phyloP scores from a whole-genome alignment of 2,113 vertebrate species.

The Romanogobio albipinnatus region DNA sequence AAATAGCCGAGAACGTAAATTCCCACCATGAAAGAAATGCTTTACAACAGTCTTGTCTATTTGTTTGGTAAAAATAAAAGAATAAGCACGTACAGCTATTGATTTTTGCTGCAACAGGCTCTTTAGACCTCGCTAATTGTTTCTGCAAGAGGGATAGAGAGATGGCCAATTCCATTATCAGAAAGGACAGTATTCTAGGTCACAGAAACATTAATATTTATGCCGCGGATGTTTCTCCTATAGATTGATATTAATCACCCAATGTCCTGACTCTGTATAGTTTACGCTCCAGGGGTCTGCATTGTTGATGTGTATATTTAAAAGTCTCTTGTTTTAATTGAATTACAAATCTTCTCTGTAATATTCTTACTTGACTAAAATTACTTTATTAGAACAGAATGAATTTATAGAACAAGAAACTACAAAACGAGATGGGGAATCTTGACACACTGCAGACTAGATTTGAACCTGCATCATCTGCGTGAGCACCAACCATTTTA shows the following conservation, averaged over 20 bases:
- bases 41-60: constrained; percentile 16
- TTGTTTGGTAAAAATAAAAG: constrained; percentile 39
- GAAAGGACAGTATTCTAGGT: constrained; percentile 45
- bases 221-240: not conserved
- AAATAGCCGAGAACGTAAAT: not conserved
- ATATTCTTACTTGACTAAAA: not conserved
- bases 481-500: not conserved
- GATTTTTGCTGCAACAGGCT: constrained; percentile 47
- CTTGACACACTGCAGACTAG: not conserved
- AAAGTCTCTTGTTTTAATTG: not conserved
- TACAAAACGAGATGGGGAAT: not conserved
- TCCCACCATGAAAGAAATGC: not conserved
- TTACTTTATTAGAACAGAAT: not conserved
- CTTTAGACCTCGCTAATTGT: constrained; percentile 28
- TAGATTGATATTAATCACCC: constrained; percentile 45
- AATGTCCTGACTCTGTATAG: not conserved
- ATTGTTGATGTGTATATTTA: constrained; percentile 46
- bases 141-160: constrained; percentile 10
- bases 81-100: constrained; percentile 39
- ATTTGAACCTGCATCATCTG: not conserved
- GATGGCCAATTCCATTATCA: constrained; percentile 35
- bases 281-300: constrained; percentile 22
- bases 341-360: not conserved
- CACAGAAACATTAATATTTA: constrained; percentile 44
- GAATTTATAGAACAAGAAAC: not conserved